Base-by-base conservation (phyloP, 2,888 invertebrate species). In the Eueremaeus valkanovi region DNA sequence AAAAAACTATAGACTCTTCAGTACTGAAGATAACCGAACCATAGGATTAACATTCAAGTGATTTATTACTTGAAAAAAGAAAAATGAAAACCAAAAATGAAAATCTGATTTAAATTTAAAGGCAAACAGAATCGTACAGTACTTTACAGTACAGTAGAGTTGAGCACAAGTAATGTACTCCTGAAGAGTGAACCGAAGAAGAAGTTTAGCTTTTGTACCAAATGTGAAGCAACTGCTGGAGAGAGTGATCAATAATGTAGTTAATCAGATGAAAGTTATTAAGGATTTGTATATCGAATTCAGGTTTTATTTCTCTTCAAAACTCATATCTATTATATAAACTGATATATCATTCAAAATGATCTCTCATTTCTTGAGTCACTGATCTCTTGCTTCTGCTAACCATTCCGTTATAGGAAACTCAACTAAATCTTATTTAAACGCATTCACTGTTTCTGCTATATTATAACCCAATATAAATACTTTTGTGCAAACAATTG, bases 231-330 rank as follows among this genome's bases (percentile, higher is more conserved):
- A 31, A 61, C 68, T 68, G 33, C 40, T 42, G 36, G 24, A 68
- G 24, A 68, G 68, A 68, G 42, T 21, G 40, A 68, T 68, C 68
- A 68, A 68, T 68, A 68, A 68, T 68, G 24, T 40, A 36, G 21
- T 68, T 42, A 68, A 68, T 68, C 68, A 68, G 68, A 68, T 68
- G 42, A 68, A 61, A 61, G 61, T 61, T 61, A 61, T 61, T 61
- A 61, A 61, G 61, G 3, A 61, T 61, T 61, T 31, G 31, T 61
- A 18, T 61, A 61, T 61, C 13, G 33, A 61, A 61, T 61, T 24
- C 21, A 24, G 61, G 21, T 61, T 61, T 55, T 55, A 55, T 55
- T 31, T n/a, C 18, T 27, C 29, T 31, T 13, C 16, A 61, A 61
- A 27, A 61, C 13, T 33, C 31, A 27, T 27, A 61, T 61, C 61